Evolutionary conservation across 2,888 invertebrate species (phyloP).

Genomic region (Agriopis marginaria): DNA sequence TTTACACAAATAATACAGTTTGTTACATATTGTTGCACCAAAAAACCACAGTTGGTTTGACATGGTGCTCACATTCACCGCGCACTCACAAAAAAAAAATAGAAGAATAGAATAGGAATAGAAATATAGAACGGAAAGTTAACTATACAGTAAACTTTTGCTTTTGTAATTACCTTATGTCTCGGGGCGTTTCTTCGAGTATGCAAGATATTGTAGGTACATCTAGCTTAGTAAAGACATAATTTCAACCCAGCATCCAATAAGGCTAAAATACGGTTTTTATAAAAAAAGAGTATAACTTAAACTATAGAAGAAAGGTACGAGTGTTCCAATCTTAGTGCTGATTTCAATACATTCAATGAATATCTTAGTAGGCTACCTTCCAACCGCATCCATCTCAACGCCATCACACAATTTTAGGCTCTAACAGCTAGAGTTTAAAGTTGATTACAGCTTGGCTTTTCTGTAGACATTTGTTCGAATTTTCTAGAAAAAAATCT

Average conservation of each 20-base stretch:
- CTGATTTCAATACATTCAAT: slow-evolving; percentile 63
- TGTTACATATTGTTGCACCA: too few relatives aligned
- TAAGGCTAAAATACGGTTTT: slow-evolving; percentile 9
- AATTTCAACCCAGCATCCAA: neutral
- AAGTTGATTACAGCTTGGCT: slow-evolving; percentile 5
- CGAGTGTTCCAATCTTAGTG: slow-evolving; percentile 52
- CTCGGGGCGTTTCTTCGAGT: too few relatives aligned
- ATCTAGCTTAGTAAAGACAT: too few relatives aligned
- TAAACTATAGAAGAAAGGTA: slow-evolving; percentile 49
- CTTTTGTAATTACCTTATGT: too few relatives aligned
- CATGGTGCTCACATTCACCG: too few relatives aligned
- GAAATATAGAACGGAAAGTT: too few relatives aligned
- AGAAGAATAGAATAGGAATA: too few relatives aligned
- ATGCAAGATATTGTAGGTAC: too few relatives aligned
- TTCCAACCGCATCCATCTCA: slow-evolving; percentile 28
- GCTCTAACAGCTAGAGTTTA: neutral
- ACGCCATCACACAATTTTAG: slow-evolving; percentile 23
- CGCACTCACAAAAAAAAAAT: too few relatives aligned
- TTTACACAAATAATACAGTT: too few relatives aligned
- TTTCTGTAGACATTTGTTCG: slow-evolving; percentile 6
- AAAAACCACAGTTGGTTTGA: too few relatives aligned
- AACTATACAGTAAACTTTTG: too few relatives aligned
- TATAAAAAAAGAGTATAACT: slow-evolving; percentile 22
- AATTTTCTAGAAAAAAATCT: slow-evolving; percentile 24
- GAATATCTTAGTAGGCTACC: slow-evolving; percentile 60